Evolutionary conservation across 1,140 invertebrate genomes (phyloP), one percentile per base, ranked within the genome.

Genomic region (Goniozus legneri): DNA sequence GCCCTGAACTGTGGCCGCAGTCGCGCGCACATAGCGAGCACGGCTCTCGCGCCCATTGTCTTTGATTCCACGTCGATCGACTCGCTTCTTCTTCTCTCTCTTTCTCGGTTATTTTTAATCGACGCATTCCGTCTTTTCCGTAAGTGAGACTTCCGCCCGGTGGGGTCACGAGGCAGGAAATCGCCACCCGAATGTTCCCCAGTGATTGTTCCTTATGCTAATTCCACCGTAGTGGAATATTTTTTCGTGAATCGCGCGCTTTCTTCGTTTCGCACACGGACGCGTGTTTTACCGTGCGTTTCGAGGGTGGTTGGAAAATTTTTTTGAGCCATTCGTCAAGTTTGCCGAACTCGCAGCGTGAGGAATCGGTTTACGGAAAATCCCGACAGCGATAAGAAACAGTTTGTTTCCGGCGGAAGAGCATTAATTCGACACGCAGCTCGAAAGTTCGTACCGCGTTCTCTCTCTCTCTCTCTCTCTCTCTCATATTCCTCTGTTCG

Each of bases 141-240:
- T 59, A 55, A 63, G 56, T 48, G 55, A 44, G 50, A 60, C 53
- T 64, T 70, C 67, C 67, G 65, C 54, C n/a, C 52, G 59, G 47
- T 36, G 59, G 57, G 67, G 67, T 70, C 67, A 68, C 40, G 38
- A 50, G 40, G 45, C 67, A 70, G 67, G 67, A 70, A 68, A 64
- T 52, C 53, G 64, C 54, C 60, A 59, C 51, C 57, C 65, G 60
- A 69, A 68, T 60, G 64, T 60, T 64, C 62, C 60, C 54, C 62
- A 62, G 55, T 65, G 63, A 70, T 68, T 70, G 59, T 61, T 67
- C 58, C 60, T 62, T 66, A 69, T 69, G 67, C 39, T 67, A 69
- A 69, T 69, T 43, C 34, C 6, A 21, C 3, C 21, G 21, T 32
- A 36, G n/a, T 32, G 35, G 42, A 10, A 10, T 52, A 58, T 55